Conservation (phyloP, 1,140 invertebrate species). For the Neuroterus valhalla region DNA sequence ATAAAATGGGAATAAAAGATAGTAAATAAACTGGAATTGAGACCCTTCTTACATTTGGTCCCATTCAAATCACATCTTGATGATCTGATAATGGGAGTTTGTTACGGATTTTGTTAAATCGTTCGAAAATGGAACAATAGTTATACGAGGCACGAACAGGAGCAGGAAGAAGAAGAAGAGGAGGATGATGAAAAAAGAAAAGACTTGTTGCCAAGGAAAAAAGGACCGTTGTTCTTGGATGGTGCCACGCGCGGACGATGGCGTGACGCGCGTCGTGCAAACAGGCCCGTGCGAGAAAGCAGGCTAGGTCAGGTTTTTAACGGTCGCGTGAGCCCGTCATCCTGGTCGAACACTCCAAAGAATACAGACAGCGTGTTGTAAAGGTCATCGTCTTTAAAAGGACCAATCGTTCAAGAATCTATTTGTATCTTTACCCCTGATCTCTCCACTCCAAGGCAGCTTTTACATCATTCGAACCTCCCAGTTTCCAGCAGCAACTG, state of each 20-base stretch:
- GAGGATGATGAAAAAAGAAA: constrained; percentile 15
- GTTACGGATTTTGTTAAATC: not conserved
- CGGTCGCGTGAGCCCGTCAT: constrained; percentile 69
- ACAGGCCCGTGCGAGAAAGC: constrained; percentile 36
- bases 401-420: constrained; percentile 20
- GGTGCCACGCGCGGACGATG: constrained; percentile 50
- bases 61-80: not conserved
- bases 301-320: constrained; percentile 67
- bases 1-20: not conserved
- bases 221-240: constrained; percentile 28
- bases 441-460: not conserved
- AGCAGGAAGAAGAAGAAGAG: constrained; percentile 3
- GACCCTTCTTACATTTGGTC: not conserved
- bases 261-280: constrained; percentile 48
- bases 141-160: not conserved
- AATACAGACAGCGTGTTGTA: constrained; percentile 10
- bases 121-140: constrained; percentile 2
- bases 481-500: no score
- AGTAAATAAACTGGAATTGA: constrained; percentile 1
- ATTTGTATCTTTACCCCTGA: not conserved
- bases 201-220: constrained; percentile 25
- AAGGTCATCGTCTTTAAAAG: constrained; percentile 29
- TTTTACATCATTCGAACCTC: not conserved
- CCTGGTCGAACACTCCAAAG: constrained; percentile 44
- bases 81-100: not conserved